A percentile compares a stretch with the other conserved stretches of the same genome.
Conservation (phyloP, 2,888 invertebrate species). For the Brenthis hecate region DNA sequence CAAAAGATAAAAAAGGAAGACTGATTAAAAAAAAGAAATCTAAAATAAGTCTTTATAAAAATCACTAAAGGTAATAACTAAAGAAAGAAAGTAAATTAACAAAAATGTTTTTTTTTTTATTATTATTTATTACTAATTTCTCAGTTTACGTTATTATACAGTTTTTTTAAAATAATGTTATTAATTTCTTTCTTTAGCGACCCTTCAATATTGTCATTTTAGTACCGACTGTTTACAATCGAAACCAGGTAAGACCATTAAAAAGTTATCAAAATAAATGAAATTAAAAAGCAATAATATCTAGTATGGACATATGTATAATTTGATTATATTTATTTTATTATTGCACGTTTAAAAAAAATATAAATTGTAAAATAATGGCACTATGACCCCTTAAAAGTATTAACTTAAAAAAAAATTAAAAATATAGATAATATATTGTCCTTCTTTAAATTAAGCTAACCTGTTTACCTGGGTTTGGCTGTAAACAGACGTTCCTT, state of each 20-base stretch:
- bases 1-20: not conserved
- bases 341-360: constrained; percentile 7
- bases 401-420: not conserved
- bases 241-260: constrained; percentile 25
- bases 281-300: not conserved
- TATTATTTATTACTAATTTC: constrained; percentile 1
- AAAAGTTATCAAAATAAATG: not conserved
- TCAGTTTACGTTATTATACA: not conserved
- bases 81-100: constrained; percentile 2
- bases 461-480: constrained; percentile 28
- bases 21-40: not conserved
- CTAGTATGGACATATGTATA: not conserved
- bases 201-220: not conserved
- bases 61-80: not conserved
- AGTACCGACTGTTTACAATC: constrained; percentile 21
- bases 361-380: not conserved
- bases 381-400: not conserved
- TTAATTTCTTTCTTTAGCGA: not conserved
- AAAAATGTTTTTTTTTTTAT: not conserved
- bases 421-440: not conserved
- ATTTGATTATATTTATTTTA: not conserved
- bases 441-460: not conserved
- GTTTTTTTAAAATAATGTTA: too few relatives aligned
- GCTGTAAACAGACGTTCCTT: constrained; percentile 33
- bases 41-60: not conserved